These are phyloP conservation scores for Macrotis lagotis DNA, from an alignment of 2,113 vertebrate species.

Conservation along the genomic window DNA sequence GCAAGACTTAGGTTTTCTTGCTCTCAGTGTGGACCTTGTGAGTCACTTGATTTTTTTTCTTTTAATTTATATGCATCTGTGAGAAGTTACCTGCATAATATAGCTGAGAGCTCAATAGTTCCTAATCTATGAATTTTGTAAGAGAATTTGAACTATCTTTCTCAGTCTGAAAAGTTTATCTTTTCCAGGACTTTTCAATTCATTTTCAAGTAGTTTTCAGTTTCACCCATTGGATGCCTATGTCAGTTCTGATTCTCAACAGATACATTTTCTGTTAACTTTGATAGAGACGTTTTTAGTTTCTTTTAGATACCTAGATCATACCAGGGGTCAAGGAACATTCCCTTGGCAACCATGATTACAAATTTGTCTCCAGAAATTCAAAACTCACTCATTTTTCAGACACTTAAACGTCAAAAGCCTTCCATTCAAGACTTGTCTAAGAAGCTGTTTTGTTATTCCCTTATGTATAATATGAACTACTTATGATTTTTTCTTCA, in stretches of 20 bases:
- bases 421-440: slow-evolving; percentile 49
- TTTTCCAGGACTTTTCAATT: slow-evolving; percentile 15
- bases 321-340: slow-evolving; percentile 10
- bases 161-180: slow-evolving; percentile 47
- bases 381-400: slow-evolving; percentile 40
- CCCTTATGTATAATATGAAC: slow-evolving; percentile 24
- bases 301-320: background rate
- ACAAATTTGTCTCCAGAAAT: slow-evolving; percentile 36
- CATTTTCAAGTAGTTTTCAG: slow-evolving; percentile 50
- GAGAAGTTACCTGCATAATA: slow-evolving; percentile 55
- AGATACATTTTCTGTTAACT: slow-evolving; percentile 31
- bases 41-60: slow-evolving; percentile 33
- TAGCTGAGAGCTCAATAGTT: slow-evolving; percentile 48
- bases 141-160: slow-evolving; percentile 24
- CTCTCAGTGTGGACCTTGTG: slow-evolving; percentile 1
- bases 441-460: slow-evolving; percentile 33
- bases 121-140: slow-evolving; percentile 45
- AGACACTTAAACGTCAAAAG: slow-evolving; percentile 9
- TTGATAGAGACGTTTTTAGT: background rate
- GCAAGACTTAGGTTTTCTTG: slow-evolving; percentile 39
- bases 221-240: slow-evolving; percentile 17
- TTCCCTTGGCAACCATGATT: slow-evolving; percentile 26
- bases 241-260: slow-evolving; percentile 7
- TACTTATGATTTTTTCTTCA: background rate
- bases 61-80: slow-evolving; percentile 41